A percentile compares a stretch with the other conserved stretches of the same genome.
phyloP scores from a whole-genome alignment of 2,113 vertebrate genomes.

The Brachirus orientalis region DNA sequence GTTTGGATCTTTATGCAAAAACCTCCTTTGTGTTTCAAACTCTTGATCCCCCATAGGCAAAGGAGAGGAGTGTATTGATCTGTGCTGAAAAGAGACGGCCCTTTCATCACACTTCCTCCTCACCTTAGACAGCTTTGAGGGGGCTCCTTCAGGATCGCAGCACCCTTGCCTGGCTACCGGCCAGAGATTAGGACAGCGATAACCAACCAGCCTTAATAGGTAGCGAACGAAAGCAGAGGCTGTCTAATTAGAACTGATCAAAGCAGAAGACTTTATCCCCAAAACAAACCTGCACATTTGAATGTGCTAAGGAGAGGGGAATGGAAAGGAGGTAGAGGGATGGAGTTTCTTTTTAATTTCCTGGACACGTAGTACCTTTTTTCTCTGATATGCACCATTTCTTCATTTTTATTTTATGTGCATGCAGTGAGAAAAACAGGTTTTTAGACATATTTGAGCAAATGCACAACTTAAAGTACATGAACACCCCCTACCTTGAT shows the following conservation, averaged over 20 bases:
- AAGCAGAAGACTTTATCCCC: constrained; percentile 80
- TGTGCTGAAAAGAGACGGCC: constrained; percentile 67
- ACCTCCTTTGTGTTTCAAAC: constrained; percentile 78
- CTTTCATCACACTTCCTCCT: constrained; percentile 81
- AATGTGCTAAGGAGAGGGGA: constrained; percentile 68
- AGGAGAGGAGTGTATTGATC: constrained; percentile 82
- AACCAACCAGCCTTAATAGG: constrained; percentile 80
- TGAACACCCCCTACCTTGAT: too few species aligned
- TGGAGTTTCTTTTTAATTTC: constrained; percentile 58
- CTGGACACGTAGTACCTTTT: constrained; percentile 40
- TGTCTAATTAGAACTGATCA: constrained; percentile 86
- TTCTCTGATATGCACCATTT: constrained; percentile 62
- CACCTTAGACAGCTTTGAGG: constrained; percentile 79
- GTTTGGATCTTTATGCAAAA: constrained; percentile 84
- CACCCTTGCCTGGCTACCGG: constrained; percentile 87
- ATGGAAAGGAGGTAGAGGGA: constrained; percentile 45
- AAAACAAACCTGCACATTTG: constrained; percentile 85
- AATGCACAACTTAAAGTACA: too few species aligned
- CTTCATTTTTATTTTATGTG: constrained; percentile 28
- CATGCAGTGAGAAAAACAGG: constrained; percentile 38
- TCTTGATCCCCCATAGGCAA: constrained; percentile 82
- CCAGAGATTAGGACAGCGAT: constrained; percentile 81
- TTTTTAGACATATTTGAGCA: not conserved
- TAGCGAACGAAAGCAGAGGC: constrained; percentile 68
- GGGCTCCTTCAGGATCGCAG: constrained; percentile 80